Evolutionary conservation across 2,113 vertebrate species (phyloP).

Genomic region (Bubo scandiacus): DNA sequence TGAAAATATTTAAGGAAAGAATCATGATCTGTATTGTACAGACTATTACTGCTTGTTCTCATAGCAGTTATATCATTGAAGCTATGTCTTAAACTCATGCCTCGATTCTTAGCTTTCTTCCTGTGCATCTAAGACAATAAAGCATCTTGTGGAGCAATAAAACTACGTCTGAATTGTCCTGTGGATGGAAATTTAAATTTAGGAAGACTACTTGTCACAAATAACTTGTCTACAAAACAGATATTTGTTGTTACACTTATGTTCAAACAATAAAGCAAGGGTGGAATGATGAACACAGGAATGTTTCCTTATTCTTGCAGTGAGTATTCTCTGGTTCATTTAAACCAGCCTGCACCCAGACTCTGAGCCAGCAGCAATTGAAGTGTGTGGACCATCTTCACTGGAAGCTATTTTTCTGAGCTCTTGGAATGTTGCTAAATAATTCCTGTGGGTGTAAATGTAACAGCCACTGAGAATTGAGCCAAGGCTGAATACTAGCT

Average conservation of each 20-base stretch:
- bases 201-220: background rate
- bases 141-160: background rate
- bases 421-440: background rate
- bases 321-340: background rate
- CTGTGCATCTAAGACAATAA: background rate
- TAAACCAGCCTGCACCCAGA: background rate
- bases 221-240: background rate
- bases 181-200: background rate
- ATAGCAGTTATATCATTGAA: background rate
- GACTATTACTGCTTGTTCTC: background rate
- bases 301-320: background rate
- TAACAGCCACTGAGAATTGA: background rate
- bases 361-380: background rate
- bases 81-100: background rate
- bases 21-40: background rate
- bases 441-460: background rate
- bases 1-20: background rate
- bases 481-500: background rate
- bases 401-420: background rate
- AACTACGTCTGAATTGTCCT: background rate
- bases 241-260: background rate
- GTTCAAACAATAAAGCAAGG: background rate
- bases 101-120: background rate
- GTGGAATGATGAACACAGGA: background rate
- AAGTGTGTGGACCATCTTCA: background rate